Conservation (phyloP, 2,888 invertebrate species). For the Lepidochrysops patricia region DNA sequence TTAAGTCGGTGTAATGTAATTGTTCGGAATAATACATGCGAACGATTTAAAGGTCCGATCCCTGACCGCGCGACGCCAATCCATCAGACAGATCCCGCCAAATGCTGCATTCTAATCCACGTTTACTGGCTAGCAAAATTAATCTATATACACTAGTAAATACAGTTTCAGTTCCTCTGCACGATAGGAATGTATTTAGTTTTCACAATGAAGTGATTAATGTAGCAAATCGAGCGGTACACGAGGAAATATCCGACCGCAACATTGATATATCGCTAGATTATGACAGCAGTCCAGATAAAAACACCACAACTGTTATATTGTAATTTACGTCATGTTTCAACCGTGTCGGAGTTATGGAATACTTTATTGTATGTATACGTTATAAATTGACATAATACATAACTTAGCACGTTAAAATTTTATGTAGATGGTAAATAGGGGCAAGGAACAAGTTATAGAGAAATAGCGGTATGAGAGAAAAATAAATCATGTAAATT, state of each 20-base stretch:
- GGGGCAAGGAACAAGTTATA: no score
- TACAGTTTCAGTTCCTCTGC: slow-evolving; percentile 31
- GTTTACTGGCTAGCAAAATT: slow-evolving; percentile 25
- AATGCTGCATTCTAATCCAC: slow-evolving; percentile 42
- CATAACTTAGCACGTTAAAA: no score
- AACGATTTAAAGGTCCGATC: slow-evolving; percentile 57
- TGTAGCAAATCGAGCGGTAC: slow-evolving; percentile 46
- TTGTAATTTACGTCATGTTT: not conserved
- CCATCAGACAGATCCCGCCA: slow-evolving; percentile 60
- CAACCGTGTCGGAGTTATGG: not conserved
- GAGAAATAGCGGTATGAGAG: no score
- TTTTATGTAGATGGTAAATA: no score
- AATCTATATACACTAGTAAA: slow-evolving; percentile 24
- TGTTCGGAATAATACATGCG: slow-evolving; percentile 46
- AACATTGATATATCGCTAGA: slow-evolving; percentile 54
- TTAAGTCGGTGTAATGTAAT: slow-evolving; percentile 17
- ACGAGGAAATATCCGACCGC: slow-evolving; percentile 51
- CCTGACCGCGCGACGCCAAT: slow-evolving; percentile 53
- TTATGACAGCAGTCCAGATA: slow-evolving; percentile 22
- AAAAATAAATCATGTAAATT: no score
- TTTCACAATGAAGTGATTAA: slow-evolving; percentile 58
- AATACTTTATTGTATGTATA: not conserved
- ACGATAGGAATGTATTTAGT: slow-evolving; percentile 31
- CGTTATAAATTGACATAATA: no score
- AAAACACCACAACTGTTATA: not conserved